phyloP scores from a whole-genome alignment of 2,888 invertebrate species.

The Deroplatys truncata region DNA sequence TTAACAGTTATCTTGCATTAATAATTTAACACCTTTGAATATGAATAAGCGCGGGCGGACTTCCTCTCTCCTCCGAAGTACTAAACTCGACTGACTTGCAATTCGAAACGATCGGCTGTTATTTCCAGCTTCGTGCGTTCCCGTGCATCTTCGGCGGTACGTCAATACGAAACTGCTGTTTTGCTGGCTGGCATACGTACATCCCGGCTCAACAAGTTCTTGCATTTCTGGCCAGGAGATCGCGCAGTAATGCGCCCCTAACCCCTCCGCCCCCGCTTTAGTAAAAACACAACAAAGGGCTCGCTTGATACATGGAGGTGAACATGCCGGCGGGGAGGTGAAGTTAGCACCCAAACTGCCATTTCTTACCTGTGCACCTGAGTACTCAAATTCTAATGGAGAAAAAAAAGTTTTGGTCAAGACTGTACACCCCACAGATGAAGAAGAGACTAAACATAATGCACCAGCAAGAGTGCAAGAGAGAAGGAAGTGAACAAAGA shows the following conservation, averaged over 20 bases:
- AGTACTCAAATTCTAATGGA: background rate
- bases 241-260: background rate
- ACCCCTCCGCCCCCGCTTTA: background rate
- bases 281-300: background rate
- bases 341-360: background rate
- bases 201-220: slow-evolving; percentile 11
- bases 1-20: background rate
- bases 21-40: background rate
- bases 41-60: background rate
- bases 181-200: slow-evolving; percentile 9
- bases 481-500: background rate
- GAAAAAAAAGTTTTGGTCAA: background rate
- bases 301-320: background rate
- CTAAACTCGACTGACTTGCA: slow-evolving; percentile 4
- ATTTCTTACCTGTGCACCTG: background rate
- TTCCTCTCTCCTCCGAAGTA: background rate
- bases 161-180: slow-evolving; percentile 40
- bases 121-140: slow-evolving; percentile 5
- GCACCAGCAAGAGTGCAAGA: background rate
- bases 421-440: background rate
- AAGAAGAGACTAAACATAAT: slow-evolving; percentile 8
- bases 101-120: slow-evolving; percentile 7
- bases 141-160: slow-evolving; percentile 42
- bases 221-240: slow-evolving; percentile 5
- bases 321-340: background rate